These are phyloP conservation scores for Punctoribates punctum DNA, from an alignment of 2,888 invertebrate genomes.

Conservation along the genomic window DNA sequence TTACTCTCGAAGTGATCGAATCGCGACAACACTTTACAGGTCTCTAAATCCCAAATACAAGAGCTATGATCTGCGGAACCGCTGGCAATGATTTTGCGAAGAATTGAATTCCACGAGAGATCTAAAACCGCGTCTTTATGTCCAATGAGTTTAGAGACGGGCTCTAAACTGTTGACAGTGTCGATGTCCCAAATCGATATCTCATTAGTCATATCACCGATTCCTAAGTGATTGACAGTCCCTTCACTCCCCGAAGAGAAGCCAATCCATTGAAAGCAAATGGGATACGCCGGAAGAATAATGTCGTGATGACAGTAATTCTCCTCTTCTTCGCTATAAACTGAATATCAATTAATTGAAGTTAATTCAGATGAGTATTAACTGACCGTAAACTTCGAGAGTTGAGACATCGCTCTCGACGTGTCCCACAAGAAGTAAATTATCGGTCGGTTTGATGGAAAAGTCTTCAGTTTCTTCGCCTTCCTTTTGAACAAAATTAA, in stretches of 20 bases:
- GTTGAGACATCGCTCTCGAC: conserved; percentile 80
- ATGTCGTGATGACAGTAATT: conserved; percentile 94
- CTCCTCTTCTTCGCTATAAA: conserved; percentile 64
- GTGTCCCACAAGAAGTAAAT: conserved; percentile 79
- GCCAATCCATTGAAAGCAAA: conserved; percentile 87
- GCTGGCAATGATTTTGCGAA: conserved; percentile 81
- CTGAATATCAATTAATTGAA: conserved; percentile 63
- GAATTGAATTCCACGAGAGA: conserved; percentile 76
- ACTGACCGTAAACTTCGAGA: conserved; percentile 76
- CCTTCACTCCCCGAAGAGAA: conserved; percentile 71
- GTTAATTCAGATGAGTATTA: conserved; percentile 50
- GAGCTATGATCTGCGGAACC: conserved; percentile 85
- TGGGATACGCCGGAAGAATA: conserved; percentile 78
- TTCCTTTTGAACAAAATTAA: conserved; percentile 58
- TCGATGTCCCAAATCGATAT: conserved; percentile 98
- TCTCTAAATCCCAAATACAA: conserved; percentile 86
- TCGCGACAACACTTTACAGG: conserved; percentile 69
- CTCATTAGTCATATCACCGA: conserved; percentile 85
- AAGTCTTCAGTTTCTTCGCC: conserved; percentile 76
- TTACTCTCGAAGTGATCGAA: conserved; percentile 73
- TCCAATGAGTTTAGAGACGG: conserved; percentile 75
- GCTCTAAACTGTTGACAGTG: conserved; percentile 83
- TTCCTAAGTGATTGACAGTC: conserved; percentile 73
- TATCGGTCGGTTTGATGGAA: conserved; percentile 79
- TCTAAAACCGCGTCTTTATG: conserved; percentile 88